These are phyloP conservation scores for Toxonevra muliebris DNA, from an alignment of 2,888 invertebrate genomes.

Conservation along the genomic window DNA sequence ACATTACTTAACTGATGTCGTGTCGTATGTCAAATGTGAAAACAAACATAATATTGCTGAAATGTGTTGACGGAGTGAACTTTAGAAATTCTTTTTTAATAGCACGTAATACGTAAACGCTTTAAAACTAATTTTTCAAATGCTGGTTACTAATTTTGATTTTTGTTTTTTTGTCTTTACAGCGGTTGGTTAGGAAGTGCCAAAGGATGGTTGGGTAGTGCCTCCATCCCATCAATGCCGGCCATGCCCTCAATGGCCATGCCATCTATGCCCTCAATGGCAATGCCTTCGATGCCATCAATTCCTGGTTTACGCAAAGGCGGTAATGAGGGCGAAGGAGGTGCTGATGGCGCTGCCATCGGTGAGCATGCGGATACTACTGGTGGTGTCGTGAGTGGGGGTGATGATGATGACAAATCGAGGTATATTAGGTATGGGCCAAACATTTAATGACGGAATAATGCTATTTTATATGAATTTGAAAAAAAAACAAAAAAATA, in stretches of 20 bases:
- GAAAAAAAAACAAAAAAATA: conserved; percentile 27
- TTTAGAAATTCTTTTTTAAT: no score
- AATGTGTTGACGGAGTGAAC: no score
- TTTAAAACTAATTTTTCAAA: background rate
- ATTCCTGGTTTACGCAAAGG: conserved; percentile 80
- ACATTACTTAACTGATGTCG: no score
- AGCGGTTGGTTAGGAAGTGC: conserved; percentile 87
- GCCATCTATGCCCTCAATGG: conserved; percentile 63
- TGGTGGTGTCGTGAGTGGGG: conserved; percentile 57
- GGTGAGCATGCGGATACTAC: conserved; percentile 46
- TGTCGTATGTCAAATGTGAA: no score
- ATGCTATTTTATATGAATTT: conserved; percentile 47
- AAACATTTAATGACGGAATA: conserved; percentile 66
- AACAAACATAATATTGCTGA: no score
- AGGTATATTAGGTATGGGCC: conserved; percentile 82
- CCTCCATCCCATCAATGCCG: conserved; percentile 65
- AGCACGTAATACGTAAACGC: no score
- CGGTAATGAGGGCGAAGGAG: conserved; percentile 67
- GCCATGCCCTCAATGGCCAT: conserved; percentile 65
- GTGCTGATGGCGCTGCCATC: conserved; percentile 62
- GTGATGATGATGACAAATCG: conserved; percentile 87
- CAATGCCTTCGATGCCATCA: conserved; percentile 65
- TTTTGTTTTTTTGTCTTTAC: conserved; percentile 27
- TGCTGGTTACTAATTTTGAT: background rate
- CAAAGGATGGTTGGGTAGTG: conserved; percentile 81